Percentiles rank a stretch among this genome's conserved stretches.
Conservation (phyloP, 2,113 vertebrate genomes). For the Proterorhinus semilunaris region DNA sequence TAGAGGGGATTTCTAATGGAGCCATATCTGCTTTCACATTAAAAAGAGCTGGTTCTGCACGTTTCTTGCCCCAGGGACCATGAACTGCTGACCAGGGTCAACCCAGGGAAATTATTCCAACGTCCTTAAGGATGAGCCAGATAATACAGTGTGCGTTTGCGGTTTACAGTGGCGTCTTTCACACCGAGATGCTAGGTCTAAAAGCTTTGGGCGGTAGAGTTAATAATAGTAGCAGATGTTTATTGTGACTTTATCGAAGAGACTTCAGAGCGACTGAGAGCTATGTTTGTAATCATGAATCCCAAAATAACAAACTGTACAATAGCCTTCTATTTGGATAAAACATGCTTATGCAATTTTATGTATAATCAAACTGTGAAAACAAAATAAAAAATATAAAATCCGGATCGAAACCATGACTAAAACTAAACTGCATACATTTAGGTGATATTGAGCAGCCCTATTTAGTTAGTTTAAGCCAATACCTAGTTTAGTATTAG, state of each 20-base stretch:
- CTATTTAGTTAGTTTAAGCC: too few species aligned
- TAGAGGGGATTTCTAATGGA: neutral
- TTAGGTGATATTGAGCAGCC: too few species aligned
- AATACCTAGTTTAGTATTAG: too few species aligned
- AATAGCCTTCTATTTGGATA: neutral
- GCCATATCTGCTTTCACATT: conserved; percentile 30
- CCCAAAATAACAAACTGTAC: conserved; percentile 57
- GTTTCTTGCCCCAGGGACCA: conserved; percentile 8
- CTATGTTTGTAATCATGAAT: conserved; percentile 65
- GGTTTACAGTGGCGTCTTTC: neutral
- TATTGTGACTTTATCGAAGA: conserved; percentile 2
- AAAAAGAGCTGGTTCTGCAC: conserved; percentile 17
- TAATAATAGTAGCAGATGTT: neutral
- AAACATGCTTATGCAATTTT: too few species aligned
- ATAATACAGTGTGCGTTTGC: neutral
- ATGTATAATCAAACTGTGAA: too few species aligned
- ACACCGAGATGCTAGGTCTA: neutral
- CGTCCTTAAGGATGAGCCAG: conserved; percentile 7
- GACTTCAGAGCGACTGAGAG: conserved; percentile 33
- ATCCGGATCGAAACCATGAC: too few species aligned
- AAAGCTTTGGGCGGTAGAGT: neutral
- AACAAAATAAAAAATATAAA: too few species aligned
- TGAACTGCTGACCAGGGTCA: conserved; percentile 31
- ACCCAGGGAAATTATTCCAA: conserved; percentile 36
- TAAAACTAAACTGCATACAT: too few species aligned